Conservation (phyloP, 1,140 invertebrate species). For the Drosophila aff. region DNA sequence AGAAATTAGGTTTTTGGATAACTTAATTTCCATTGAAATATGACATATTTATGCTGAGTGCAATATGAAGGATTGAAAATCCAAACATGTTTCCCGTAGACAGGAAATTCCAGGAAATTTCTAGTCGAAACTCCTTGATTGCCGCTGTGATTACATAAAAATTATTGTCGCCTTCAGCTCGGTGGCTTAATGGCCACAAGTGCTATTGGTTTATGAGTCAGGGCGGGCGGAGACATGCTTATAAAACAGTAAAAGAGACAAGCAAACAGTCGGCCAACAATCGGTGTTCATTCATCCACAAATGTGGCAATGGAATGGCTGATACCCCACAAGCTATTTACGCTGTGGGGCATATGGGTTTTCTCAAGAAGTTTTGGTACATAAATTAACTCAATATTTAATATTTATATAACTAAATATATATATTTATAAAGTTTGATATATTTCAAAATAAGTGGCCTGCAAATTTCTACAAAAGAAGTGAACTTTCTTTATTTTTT, state of each 20-base stretch:
- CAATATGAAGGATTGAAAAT: constrained; percentile 3
- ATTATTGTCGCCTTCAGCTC: constrained; percentile 1
- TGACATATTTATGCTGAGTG: not conserved
- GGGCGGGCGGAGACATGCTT: constrained; percentile 1
- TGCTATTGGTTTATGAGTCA: constrained; percentile 42
- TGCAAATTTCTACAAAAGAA: too few relatives aligned
- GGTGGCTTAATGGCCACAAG: constrained; percentile 16
- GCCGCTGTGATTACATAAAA: constrained; percentile 2
- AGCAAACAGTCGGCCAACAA: constrained; percentile 36
- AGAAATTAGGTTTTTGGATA: not conserved
- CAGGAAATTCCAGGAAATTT: constrained; percentile 28
- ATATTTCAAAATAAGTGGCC: too few relatives aligned
- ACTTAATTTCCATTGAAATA: not conserved
- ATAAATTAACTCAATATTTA: not conserved
- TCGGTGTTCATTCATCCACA: constrained; percentile 61
- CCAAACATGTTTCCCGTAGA: not conserved
- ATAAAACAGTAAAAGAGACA: constrained; percentile 14
- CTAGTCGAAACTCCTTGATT: constrained; percentile 1
- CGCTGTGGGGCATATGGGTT: not conserved
- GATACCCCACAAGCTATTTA: constrained; percentile 39
- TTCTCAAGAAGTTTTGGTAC: not conserved
- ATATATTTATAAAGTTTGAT: not conserved
- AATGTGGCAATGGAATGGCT: constrained; percentile 38
- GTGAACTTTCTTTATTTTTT: too few relatives aligned
- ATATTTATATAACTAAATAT: not conserved